Percentiles rank a stretch among this genome's conserved stretches.
phyloP scores from a whole-genome alignment of 2,888 invertebrate genomes.

The Girardia tigrina region DNA sequence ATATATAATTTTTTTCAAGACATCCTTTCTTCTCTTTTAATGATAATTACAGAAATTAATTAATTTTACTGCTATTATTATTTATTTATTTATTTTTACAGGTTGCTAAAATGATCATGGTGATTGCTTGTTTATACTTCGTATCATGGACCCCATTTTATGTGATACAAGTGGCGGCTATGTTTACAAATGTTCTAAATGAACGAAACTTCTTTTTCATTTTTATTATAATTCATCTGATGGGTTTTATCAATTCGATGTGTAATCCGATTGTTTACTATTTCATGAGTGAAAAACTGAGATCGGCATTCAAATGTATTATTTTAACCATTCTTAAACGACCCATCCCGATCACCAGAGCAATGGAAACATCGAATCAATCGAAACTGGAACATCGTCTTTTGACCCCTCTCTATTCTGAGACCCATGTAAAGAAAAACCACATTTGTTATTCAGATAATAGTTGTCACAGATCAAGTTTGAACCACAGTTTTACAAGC shows the following conservation, averaged over 20 bases:
- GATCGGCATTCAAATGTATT: neutral
- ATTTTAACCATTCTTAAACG: neutral
- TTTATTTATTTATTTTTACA: too few species aligned
- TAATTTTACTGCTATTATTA: neutral
- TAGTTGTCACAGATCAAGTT: neutral
- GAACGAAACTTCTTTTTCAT: slow-evolving; percentile 48
- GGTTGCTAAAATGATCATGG: slow-evolving; percentile 52
- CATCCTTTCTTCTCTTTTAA: too few species aligned
- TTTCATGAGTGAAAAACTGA: slow-evolving; percentile 51
- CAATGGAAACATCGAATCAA: neutral
- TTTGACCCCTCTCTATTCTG: neutral
- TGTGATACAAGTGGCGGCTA: slow-evolving; percentile 50
- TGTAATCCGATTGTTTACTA: slow-evolving; percentile 52
- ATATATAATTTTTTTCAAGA: too few species aligned
- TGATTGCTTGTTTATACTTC: slow-evolving; percentile 50
- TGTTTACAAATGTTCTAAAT: slow-evolving; percentile 47
- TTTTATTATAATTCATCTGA: slow-evolving; percentile 52
- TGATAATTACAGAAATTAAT: too few species aligned
- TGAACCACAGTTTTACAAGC: neutral
- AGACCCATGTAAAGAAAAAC: neutral
- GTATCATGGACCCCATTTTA: slow-evolving; percentile 52
- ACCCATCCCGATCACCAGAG: neutral
- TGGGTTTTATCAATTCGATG: slow-evolving; percentile 51
- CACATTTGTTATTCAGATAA: neutral
- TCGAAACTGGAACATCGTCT: neutral